These are phyloP conservation scores for Danionella dracula DNA, from an alignment of 2,797 vertebrate genomes.

Conservation along the genomic window DNA sequence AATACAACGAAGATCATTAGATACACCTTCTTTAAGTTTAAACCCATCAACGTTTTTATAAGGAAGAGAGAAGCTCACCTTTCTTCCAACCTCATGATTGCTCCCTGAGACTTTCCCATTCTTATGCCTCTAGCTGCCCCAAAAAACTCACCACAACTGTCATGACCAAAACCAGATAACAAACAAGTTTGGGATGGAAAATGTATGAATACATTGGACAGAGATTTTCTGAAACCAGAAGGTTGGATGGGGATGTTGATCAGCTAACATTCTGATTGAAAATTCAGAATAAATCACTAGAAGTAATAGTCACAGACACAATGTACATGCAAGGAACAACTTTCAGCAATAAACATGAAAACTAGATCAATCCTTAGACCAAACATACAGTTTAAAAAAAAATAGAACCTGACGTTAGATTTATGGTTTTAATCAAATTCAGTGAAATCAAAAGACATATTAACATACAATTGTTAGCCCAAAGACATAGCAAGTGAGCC, in stretches of 20 bases:
- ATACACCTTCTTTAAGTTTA: too few species aligned
- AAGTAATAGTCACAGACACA: too few species aligned
- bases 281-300: too few species aligned
- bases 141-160: slow-evolving; percentile 68
- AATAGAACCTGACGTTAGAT: too few species aligned
- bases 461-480: not conserved
- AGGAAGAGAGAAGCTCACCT: slow-evolving; percentile 50
- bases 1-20: slow-evolving; percentile 51
- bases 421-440: too few species aligned
- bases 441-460: too few species aligned
- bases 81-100: slow-evolving; percentile 67
- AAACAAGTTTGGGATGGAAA: not conserved
- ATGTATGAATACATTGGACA: not conserved
- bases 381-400: too few species aligned
- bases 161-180: slow-evolving; percentile 48
- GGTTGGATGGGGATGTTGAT: slow-evolving; percentile 2
- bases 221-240: not conserved
- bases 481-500: not conserved
- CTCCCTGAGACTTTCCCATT: slow-evolving; percentile 51
- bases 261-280: too few species aligned
- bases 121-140: slow-evolving; percentile 42
- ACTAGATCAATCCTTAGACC: too few species aligned
- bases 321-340: too few species aligned
- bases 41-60: too few species aligned
- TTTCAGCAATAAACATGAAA: too few species aligned